Evolutionary conservation across 2,888 invertebrate genomes (phyloP), one percentile per base, ranked within the genome.

Genomic region (Phalera bucephala): DNA sequence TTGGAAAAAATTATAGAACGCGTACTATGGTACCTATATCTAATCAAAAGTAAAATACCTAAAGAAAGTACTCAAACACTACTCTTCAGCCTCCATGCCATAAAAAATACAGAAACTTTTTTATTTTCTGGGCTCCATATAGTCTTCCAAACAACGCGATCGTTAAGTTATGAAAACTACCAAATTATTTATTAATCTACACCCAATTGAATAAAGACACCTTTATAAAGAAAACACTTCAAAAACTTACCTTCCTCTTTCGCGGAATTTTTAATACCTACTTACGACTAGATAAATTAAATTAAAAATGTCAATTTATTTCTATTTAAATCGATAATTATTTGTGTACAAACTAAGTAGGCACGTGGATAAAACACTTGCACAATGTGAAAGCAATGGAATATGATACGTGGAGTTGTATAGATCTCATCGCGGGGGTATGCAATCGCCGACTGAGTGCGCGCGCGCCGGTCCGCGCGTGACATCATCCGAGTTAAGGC

Each of bases 241-340:
- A 25, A 19, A 12, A 20, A 80, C 87, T 86, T 60, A 89, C 88
- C 88, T 89, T 89, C 80, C 85, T 80, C 72, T 87, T 89, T 6
- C 88, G 86, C 64, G 89, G 88, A 85, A 88, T 88, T 72, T 73
- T 87, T 62, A 55, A 58, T 58, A 63, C 71, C 74, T 68, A 65
- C 56, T 52, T 66, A 66, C 55, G 61, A 59, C 47, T 54, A 49
- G n/a, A 49, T 46, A 62, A 50, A 52, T 64, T 45, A 34, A 55
- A 51, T 45, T 41, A 38, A 49, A 49, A 30, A 43, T 32, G 31
- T 36, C 32, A 40, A 31, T 41, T 29, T 31, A 43, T 32, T 30
- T 36, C 32, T 40, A 31, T 41, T 29, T 31, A 30, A n/a, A n/a
- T n/a, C n/a, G n/a, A n/a, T 23, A 12, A 11, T 28, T 5, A 28